phyloP scores from a whole-genome alignment of 2,797 vertebrate species.

The Alfaro cultratus region DNA sequence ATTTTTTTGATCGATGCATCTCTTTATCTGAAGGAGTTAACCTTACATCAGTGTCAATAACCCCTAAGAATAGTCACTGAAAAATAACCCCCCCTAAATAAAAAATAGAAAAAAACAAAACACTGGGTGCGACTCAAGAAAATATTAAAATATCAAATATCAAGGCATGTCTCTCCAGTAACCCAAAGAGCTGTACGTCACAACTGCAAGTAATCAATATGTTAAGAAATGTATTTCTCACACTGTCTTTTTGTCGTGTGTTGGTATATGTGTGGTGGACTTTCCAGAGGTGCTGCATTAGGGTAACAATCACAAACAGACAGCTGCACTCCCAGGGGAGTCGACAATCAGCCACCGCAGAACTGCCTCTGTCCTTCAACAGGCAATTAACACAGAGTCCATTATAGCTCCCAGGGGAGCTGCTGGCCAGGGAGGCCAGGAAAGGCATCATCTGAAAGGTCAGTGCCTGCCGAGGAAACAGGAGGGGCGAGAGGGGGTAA shows the following conservation, averaged over 20 bases:
- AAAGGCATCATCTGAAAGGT: conserved; percentile 86
- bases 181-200: conserved; percentile 17
- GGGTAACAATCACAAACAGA: conserved; percentile 83
- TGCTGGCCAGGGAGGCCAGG: conserved; percentile 72
- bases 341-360: conserved; percentile 84
- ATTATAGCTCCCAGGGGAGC: conserved; percentile 85
- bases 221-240: conserved; percentile 11
- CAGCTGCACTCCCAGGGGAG: conserved; percentile 84
- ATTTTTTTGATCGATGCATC: neutral
- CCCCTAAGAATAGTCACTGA: conserved; percentile 61
- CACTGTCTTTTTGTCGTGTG: conserved; percentile 27
- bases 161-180: conserved; percentile 7
- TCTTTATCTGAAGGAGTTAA: conserved; percentile 51
- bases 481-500: conserved; percentile 64
- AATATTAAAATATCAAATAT: neutral
- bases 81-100: conserved; percentile 20
- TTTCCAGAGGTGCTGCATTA: conserved; percentile 78
- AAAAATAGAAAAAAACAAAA: conserved; percentile 9
- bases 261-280: conserved; percentile 53
- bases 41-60: conserved; percentile 58
- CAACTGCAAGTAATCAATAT: conserved; percentile 10
- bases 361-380: conserved; percentile 90
- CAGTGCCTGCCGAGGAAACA: conserved; percentile 83
- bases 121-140: neutral
- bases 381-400: conserved; percentile 89